Conservation (phyloP, 30 jellyfish, hydroid and myxozoan species). For the Mastigias papua region DNA sequence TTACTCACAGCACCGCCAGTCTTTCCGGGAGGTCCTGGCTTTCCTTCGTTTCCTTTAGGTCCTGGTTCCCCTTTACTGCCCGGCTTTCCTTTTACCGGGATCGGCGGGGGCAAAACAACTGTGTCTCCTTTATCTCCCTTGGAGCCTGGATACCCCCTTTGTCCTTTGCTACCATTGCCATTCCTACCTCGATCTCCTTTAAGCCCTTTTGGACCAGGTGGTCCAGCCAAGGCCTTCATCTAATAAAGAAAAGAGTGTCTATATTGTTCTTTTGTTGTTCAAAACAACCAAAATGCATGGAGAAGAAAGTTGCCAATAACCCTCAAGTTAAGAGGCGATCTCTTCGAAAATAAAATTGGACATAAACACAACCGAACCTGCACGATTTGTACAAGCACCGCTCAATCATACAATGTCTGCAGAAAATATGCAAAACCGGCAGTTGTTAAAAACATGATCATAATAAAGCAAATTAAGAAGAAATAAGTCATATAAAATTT, state of each 20-base stretch:
- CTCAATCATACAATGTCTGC: too few species aligned
- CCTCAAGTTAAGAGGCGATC: too few species aligned
- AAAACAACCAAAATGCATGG: too few species aligned
- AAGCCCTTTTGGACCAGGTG: constrained; percentile 32
- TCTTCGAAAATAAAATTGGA: too few species aligned
- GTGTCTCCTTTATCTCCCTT: constrained; percentile 70
- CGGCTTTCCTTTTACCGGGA: background rate
- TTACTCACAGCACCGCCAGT: constrained; percentile 15
- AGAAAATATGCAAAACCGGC: too few species aligned
- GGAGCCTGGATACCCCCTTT: constrained; percentile 63
- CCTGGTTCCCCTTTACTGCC: constrained; percentile 65
- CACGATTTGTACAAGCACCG: too few species aligned
- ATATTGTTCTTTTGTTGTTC: too few species aligned
- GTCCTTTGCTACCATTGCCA: constrained; percentile 66
- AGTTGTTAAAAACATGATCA: too few species aligned
- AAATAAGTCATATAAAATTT: too few species aligned
- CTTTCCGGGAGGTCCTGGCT: constrained; percentile 60
- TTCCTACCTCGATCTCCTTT: constrained; percentile 54
- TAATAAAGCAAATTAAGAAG: too few species aligned
- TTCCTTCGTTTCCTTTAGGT: constrained; percentile 61
- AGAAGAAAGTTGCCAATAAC: too few species aligned
- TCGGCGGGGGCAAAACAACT: constrained; percentile 13
- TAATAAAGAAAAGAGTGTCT: background rate
- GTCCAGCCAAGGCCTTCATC: constrained; percentile 58
- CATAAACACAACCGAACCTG: too few species aligned